Percentiles rank a stretch among this genome's conserved stretches.
Evolutionary conservation across 2,888 invertebrate species (phyloP).

Genomic region (Rapana venosa): DNA sequence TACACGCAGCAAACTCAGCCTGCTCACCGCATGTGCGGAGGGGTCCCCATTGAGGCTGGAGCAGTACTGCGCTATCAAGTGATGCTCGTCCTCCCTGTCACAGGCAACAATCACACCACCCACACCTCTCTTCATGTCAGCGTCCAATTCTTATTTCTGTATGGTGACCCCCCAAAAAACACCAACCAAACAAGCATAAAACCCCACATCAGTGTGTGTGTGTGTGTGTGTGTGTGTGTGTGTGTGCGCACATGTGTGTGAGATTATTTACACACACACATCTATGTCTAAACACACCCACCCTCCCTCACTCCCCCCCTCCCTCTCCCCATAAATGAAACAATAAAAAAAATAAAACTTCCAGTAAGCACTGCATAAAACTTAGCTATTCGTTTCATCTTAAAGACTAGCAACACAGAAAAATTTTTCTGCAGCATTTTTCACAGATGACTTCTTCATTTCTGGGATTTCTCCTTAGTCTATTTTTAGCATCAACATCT

Average conservation of each 20-base stretch:
- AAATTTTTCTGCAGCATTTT: too few species aligned
- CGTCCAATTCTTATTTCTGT: background rate
- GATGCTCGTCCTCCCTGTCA: conserved; percentile 93
- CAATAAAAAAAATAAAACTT: too few species aligned
- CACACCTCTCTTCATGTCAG: background rate
- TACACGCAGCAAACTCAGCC: background rate
- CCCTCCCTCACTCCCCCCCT: too few species aligned
- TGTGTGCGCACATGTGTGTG: background rate
- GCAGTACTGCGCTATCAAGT: conserved; percentile 96
- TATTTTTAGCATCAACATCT: too few species aligned
- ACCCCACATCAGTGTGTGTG: background rate
- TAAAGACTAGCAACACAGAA: too few species aligned
- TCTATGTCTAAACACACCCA: too few species aligned
- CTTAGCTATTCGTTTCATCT: too few species aligned
- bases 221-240: background rate
- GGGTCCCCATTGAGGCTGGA: conserved; percentile 87
- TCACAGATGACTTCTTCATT: too few species aligned
- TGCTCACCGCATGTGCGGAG: conserved; percentile 73
- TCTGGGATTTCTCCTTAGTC: too few species aligned
- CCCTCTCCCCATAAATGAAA: too few species aligned
- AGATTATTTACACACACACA: too few species aligned
- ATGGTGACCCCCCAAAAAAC: background rate
- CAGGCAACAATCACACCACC: background rate
- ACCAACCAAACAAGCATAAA: background rate
- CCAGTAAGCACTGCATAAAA: too few species aligned